A percentile compares a stretch with the other conserved stretches of the same genome.
Evolutionary conservation across 2,113 vertebrate species (phyloP).

Genomic region (Cyphomyrus discorhynchus): DNA sequence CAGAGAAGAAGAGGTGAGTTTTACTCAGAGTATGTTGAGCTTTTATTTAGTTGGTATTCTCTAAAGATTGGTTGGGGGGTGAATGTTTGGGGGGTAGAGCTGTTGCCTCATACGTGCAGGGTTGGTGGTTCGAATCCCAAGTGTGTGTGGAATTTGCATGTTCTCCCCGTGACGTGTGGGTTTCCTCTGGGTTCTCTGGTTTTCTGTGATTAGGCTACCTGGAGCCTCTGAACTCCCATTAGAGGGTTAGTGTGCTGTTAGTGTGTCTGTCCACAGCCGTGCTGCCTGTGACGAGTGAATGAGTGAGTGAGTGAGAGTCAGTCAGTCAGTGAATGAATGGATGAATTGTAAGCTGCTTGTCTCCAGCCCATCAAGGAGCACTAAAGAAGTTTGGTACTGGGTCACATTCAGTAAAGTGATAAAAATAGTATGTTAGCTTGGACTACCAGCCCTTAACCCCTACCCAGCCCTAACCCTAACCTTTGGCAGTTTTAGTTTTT

Average conservation of each 20-base stretch:
- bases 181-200: background rate
- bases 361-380: background rate
- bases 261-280: background rate
- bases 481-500: background rate
- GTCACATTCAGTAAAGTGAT: background rate
- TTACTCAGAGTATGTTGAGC: too few relatives aligned
- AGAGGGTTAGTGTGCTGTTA: background rate
- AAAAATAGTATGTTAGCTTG: background rate
- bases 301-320: background rate
- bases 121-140: background rate
- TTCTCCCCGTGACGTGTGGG: background rate
- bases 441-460: background rate
- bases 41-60: too few relatives aligned
- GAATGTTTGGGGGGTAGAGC: background rate
- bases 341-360: background rate
- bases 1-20: too few relatives aligned
- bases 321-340: background rate
- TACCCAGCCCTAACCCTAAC: too few relatives aligned
- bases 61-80: too few relatives aligned
- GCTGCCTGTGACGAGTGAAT: background rate
- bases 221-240: background rate
- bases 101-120: background rate
- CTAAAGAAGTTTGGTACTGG: background rate
- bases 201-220: background rate
- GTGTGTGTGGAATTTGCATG: background rate